A percentile compares a stretch with the other conserved stretches of the same genome.
These are phyloP conservation scores for Meloidogyne exigua DNA, from an alignment of 1,140 invertebrate species.

Conservation along the genomic window DNA sequence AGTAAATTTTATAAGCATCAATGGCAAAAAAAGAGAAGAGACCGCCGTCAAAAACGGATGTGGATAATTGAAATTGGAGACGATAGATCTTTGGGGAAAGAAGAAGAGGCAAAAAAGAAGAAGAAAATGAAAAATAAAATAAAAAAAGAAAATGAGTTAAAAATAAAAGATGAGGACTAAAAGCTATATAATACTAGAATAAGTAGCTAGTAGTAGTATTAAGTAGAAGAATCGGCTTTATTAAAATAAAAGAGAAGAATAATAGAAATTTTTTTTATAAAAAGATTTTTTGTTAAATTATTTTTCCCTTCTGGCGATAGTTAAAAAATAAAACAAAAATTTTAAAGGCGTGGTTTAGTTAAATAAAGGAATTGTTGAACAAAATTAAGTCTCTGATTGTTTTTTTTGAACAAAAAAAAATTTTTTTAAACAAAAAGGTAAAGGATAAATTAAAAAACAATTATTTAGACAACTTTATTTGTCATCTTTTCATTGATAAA, in stretches of 20 bases:
- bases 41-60: slow-evolving; percentile 1
- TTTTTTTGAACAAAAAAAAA: no score
- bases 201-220: no score
- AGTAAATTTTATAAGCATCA: background rate
- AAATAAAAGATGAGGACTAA: background rate
- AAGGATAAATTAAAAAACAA: no score
- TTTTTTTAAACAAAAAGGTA: no score
- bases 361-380: no score
- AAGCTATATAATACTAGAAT: no score
- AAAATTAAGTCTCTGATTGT: no score
- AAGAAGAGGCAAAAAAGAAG: background rate
- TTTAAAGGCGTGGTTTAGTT: background rate
- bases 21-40: background rate
- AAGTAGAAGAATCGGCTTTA: background rate
- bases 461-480: no score
- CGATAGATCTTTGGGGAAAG: background rate
- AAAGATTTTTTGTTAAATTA: background rate
- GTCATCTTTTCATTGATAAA: no score
- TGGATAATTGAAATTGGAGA: slow-evolving; percentile 5
- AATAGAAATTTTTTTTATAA: background rate
- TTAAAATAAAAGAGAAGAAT: background rate
- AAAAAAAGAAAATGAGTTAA: background rate
- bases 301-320: background rate
- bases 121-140: background rate
- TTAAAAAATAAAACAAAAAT: background rate